phyloP scores from a whole-genome alignment of 2,113 vertebrate species.

The Toxotes chatareus region DNA sequence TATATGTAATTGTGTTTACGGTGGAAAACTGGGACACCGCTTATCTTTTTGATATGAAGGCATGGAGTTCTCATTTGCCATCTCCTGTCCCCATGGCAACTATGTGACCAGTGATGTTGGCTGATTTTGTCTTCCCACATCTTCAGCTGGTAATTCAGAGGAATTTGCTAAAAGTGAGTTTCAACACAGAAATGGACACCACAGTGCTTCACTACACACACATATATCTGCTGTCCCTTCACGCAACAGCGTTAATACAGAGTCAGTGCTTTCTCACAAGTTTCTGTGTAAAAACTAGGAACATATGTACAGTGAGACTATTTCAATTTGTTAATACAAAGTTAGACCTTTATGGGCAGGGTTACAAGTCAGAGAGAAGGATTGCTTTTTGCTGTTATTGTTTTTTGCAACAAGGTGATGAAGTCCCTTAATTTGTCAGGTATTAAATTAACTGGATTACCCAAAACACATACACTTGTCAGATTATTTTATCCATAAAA shows the following conservation, averaged over 20 bases:
- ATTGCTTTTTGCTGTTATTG: not conserved
- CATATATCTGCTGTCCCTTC: not conserved
- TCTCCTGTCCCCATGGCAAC: conserved; percentile 82
- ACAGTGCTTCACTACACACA: not conserved
- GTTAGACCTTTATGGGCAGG: not conserved
- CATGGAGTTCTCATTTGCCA: conserved; percentile 59
- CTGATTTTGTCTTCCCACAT: conserved; percentile 44
- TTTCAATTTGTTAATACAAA: not conserved
- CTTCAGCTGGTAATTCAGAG: conserved; percentile 52
- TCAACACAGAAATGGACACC: conserved; percentile 21
- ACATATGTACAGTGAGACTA: not conserved
- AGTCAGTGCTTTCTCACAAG: not conserved
- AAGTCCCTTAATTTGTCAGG: not conserved
- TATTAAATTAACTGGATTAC: not conserved
- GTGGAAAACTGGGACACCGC: conserved; percentile 20
- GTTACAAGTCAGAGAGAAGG: not conserved
- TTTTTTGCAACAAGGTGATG: not conserved
- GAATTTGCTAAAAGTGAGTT: conserved; percentile 45
- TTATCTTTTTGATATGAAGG: conserved; percentile 55
- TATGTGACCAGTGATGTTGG: conserved; percentile 56
- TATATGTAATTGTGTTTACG: conserved; percentile 18
- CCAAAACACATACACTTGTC: not conserved
- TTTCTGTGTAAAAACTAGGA: not conserved
- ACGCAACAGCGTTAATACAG: not conserved
- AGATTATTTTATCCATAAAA: not conserved